Evolutionary conservation across 2,113 vertebrate species (phyloP), one percentile per base, ranked within the genome.

Genomic region (Semnopithecus entellus): DNA sequence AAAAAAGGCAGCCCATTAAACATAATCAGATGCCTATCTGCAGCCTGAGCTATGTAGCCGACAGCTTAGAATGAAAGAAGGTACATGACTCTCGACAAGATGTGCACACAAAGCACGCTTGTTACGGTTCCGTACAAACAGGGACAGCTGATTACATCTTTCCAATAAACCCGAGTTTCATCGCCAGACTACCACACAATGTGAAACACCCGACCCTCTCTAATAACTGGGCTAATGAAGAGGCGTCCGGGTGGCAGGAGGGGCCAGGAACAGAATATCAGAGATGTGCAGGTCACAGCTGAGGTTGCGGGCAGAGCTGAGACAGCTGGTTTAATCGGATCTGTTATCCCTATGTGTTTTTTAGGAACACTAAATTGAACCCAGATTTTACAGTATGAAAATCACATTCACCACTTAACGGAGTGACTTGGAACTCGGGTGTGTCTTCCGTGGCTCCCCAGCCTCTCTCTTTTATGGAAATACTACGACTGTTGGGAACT

Each of bases 131-230:
- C 96, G 76, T 35, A 93, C 91, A 70, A 55, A 57, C 79, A 20
- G 55, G 38, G 45, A 59, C 79, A 2, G n/a, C 5, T 66, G 97
- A 94, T 89, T 16, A 64, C 64, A 66, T 95, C 96, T 96, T 84
- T 84, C 92, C 96, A 97, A 83, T 81, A 94, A 97, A 90, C 89
- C 72, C 0, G 6, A 61, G 86, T 83, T 80, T n/a, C 93, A 20
- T 80, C 83, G 27, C 75, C 68, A 27, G 38, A 83, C 88, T 22
- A 5, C 89, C 43, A 1, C 75, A 40, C 12, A 2, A 0, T 3
- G 55, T 0, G 38, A 22, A 40, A 30, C 0, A 0, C 2, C 82
- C 18, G 1, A 10, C 14, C 59, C 87, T 59, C 73, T 66, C 86
- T 50, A 75, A 87, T 91, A 70, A 80, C 68, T 0, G 25, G 64